These are phyloP conservation scores for Leptestheria dahalacensis DNA, from an alignment of 1,140 invertebrate genomes.

Conservation along the genomic window DNA sequence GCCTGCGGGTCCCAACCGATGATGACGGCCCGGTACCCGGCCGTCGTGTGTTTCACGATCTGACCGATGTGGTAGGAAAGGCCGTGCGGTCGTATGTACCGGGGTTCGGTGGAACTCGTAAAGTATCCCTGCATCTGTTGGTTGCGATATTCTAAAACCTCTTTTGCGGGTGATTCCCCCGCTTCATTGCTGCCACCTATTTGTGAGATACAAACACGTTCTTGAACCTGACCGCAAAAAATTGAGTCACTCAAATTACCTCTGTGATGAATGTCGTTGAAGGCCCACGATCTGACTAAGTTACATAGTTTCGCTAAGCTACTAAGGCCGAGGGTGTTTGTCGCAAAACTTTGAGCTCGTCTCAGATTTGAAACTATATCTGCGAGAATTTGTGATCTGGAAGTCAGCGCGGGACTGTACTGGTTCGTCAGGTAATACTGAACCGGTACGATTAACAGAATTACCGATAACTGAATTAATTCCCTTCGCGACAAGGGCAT, in stretches of 20 bases:
- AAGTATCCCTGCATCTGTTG: slow-evolving; percentile 18
- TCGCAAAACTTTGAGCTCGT: not conserved
- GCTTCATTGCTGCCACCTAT: no score
- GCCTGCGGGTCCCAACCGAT: slow-evolving; percentile 37
- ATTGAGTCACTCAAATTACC: not conserved
- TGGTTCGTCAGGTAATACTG: slow-evolving; percentile 26
- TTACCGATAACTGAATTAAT: slow-evolving; percentile 22
- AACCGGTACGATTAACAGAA: slow-evolving; percentile 26
- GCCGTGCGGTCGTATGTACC: slow-evolving; percentile 26
- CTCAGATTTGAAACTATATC: not conserved
- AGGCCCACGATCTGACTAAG: not conserved
- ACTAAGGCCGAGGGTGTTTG: not conserved
- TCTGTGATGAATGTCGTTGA: not conserved
- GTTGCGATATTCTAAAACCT: slow-evolving; percentile 29
- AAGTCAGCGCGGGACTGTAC: slow-evolving; percentile 3
- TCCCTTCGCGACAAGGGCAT: slow-evolving; percentile 24
- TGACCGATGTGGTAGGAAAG: slow-evolving; percentile 37
- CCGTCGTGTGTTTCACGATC: slow-evolving; percentile 34
- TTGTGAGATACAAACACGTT: no score
- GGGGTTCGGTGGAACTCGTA: slow-evolving; percentile 25
- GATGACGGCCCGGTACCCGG: slow-evolving; percentile 37
- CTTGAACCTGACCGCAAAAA: no score
- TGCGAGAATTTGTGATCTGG: not conserved
- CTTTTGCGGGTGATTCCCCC: slow-evolving; percentile 32
- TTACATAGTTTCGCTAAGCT: not conserved